These are phyloP conservation scores for Spodoptera exigua DNA, from an alignment of 2,888 invertebrate genomes.

Conservation along the genomic window DNA sequence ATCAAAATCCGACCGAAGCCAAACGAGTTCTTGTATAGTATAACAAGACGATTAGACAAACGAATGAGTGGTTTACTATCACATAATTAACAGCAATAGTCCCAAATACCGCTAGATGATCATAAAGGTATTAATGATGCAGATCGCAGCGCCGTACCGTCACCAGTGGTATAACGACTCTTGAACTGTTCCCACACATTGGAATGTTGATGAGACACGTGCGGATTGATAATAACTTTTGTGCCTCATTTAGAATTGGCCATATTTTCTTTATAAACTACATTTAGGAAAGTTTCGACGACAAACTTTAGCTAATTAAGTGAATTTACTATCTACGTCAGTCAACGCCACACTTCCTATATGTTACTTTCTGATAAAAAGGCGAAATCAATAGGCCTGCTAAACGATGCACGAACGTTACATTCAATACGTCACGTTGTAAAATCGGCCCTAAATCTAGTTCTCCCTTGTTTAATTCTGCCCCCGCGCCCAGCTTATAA, in stretches of 20 bases:
- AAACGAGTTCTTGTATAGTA: background rate
- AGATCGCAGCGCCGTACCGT: conserved; percentile 40
- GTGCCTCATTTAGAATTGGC: conserved; percentile 17
- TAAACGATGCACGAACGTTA: conserved; percentile 73
- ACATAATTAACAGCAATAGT: conserved; percentile 20
- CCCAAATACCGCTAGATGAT: conserved; percentile 41
- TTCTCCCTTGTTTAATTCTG: conserved; percentile 72
- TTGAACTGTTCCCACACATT: conserved; percentile 25
- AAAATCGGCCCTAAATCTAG: conserved; percentile 78
- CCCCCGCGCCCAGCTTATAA: conserved; percentile 64
- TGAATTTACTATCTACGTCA: too few relatives aligned
- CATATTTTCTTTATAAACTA: background rate
- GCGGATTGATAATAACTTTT: conserved; percentile 16
- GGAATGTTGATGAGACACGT: conserved; percentile 57
- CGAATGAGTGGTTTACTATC: too few relatives aligned
- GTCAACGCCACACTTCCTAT: too few relatives aligned
- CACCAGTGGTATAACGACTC: conserved; percentile 42
- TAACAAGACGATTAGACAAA: background rate
- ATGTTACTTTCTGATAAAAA: too few relatives aligned
- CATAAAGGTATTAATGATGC: conserved; percentile 55
- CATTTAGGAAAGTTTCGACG: background rate
- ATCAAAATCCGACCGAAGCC: too few relatives aligned
- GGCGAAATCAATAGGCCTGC: conserved; percentile 16
- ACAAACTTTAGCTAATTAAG: too few relatives aligned
- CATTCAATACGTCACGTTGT: conserved; percentile 79